phyloP scores from a whole-genome alignment of 2,113 vertebrate species.

The Takifugu bimaculatus region DNA sequence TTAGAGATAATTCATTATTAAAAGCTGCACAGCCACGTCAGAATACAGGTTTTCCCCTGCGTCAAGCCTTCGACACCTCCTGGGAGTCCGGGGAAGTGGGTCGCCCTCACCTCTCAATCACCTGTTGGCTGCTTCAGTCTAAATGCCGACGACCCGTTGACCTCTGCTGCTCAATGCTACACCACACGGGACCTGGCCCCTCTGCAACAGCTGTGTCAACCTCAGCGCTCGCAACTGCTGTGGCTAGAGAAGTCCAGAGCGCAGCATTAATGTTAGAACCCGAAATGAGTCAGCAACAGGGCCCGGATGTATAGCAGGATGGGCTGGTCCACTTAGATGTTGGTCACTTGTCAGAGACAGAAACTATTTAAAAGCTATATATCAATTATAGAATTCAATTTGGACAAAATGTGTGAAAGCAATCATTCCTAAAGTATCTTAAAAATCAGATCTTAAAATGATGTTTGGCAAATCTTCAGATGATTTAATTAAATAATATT shows the following conservation, averaged over 20 bases:
- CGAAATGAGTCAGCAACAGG: slow-evolving; percentile 63
- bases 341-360: too few relatives aligned
- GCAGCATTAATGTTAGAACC: slow-evolving; percentile 52
- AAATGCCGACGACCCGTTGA: slow-evolving; percentile 68
- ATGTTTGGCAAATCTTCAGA: too few relatives aligned
- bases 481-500: too few relatives aligned
- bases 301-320: slow-evolving; percentile 4
- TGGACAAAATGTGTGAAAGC: too few relatives aligned
- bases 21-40: background rate
- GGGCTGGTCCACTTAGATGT: slow-evolving; percentile 1
- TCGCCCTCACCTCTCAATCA: slow-evolving; percentile 62
- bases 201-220: slow-evolving; percentile 76
- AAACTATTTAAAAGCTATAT: too few relatives aligned
- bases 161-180: slow-evolving; percentile 67
- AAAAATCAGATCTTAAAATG: too few relatives aligned
- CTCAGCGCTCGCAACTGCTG: slow-evolving; percentile 71
- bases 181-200: slow-evolving; percentile 57
- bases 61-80: slow-evolving; percentile 15
- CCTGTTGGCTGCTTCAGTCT: slow-evolving; percentile 74
- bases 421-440: too few relatives aligned
- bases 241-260: slow-evolving; percentile 65
- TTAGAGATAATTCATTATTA: background rate
- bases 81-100: slow-evolving; percentile 7
- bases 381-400: too few relatives aligned
- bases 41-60: background rate